Base-by-base conservation (phyloP, 2,797 vertebrate species). In the Phrynocephalus forsythii region DNA sequence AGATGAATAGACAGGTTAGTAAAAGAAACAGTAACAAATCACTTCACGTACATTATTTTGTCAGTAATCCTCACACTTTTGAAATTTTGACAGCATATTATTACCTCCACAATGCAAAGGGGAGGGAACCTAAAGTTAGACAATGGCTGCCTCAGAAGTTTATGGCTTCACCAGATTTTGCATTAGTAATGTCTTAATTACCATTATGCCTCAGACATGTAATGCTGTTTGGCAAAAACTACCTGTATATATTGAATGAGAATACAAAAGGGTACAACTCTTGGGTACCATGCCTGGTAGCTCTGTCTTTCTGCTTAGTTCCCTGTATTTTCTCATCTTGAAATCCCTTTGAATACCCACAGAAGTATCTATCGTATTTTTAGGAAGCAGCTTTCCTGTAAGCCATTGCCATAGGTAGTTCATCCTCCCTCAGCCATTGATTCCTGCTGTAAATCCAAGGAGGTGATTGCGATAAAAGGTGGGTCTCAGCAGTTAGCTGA, bases 401-500 rank as follows among this genome's bases (percentile, higher is more conserved):
- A 84, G 22, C 28, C 13, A 20, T 26, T 71, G 13, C 22, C 28
- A 22, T 84, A 26, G 73, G 71, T 50, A 15, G 7, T 63, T 84
- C 60, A 75, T 75, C 18, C 69, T 69, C 52, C 22, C 56, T 73
- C n/a, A 33, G 5, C 73, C 82, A 84, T 60, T 84, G 13, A 60
- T 84, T 75, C 50, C 13, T 63, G 50, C 52, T 38, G 82, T 75
- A 69, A 75, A 84, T 73, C 71, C 52, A 63, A 60, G 30, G 30
- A 26, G 26, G 71, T 75, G 82, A 78, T 78, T 44, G 72, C 24
- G 48, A 52, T 52, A 78, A 78, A 78, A 78, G 48, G 76, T 52
- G 76, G 44, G 82, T 73, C 71, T 73, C 33, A 75, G 50, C 82
- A 84, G 72, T 84, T 52, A 77, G 44, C 75, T 77, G 75, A 50